phyloP scores from a whole-genome alignment of 2,113 vertebrate genomes.

The Megaceryle torquata region DNA sequence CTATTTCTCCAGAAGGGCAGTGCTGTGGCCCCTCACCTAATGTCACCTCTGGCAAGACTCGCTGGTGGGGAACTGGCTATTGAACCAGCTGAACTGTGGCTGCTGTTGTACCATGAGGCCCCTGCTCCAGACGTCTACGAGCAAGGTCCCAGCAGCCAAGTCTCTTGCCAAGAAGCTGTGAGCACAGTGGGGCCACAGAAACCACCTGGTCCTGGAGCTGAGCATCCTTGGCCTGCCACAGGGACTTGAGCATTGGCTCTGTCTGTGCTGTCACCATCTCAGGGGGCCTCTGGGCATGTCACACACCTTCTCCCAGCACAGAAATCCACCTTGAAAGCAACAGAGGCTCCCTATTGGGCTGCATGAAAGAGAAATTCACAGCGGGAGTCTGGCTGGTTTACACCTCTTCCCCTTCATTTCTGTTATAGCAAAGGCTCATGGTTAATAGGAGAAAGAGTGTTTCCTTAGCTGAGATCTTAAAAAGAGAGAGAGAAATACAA shows the following conservation, averaged over 20 bases:
- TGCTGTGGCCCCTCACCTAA: neutral
- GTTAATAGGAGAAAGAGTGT: neutral
- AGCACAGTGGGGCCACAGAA: rapidly evolving
- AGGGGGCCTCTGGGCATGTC: neutral
- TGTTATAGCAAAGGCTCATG: neutral
- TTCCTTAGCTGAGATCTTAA: neutral
- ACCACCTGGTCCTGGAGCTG: neutral
- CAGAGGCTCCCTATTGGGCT: neutral
- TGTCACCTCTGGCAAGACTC: neutral
- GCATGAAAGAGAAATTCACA: neutral
- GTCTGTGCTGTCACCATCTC: neutral
- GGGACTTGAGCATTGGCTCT: rapidly evolving
- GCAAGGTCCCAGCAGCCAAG: neutral
- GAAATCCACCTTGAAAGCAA: neutral
- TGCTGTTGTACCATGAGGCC: neutral
- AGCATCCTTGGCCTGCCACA: neutral
- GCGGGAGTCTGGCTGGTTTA: neutral
- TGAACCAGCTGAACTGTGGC: neutral
- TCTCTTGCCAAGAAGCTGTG: neutral
- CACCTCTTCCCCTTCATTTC: neutral
- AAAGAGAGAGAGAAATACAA: neutral
- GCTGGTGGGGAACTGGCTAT: neutral
- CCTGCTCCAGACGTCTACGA: neutral
- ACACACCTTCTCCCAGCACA: neutral
- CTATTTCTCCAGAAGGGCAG: neutral